Percentiles rank a stretch among this genome's conserved stretches.
These are phyloP conservation scores for Batillaria attramentaria DNA, from an alignment of 1,140 invertebrate genomes.

Conservation along the genomic window DNA sequence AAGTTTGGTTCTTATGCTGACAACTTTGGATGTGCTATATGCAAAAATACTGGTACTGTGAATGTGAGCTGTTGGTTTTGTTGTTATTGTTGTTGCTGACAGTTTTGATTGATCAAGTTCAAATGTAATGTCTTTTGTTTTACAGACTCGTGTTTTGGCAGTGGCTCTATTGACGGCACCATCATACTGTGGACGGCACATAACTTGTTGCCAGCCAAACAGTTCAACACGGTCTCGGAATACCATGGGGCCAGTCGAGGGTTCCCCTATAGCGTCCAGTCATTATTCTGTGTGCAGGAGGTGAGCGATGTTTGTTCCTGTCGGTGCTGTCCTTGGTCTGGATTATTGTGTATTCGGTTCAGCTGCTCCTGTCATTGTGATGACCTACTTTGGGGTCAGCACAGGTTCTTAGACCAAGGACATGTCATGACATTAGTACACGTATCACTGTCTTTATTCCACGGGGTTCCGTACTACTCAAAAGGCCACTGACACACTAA, in stretches of 20 bases:
- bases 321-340: too few species aligned
- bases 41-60: background rate
- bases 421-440: too few species aligned
- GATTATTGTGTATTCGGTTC: too few species aligned
- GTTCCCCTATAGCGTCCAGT: conserved; percentile 62
- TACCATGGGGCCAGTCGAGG: conserved; percentile 48
- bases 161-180: conserved; percentile 65
- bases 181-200: conserved; percentile 57
- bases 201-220: conserved; percentile 44
- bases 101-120: background rate
- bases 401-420: too few species aligned
- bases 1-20: too few species aligned
- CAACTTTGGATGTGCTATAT: background rate
- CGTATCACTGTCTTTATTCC: too few species aligned
- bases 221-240: conserved; percentile 52
- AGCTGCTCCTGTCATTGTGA: too few species aligned
- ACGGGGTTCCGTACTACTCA: background rate
- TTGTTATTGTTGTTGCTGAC: background rate
- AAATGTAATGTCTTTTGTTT: background rate
- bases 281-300: conserved; percentile 58
- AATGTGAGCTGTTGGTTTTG: too few species aligned
- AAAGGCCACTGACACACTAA: background rate
- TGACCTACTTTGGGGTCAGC: too few species aligned
- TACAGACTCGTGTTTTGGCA: conserved; percentile 60
- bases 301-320: conserved; percentile 36